Percentiles rank a stretch among this genome's conserved stretches.
phyloP scores from a whole-genome alignment of 2,797 vertebrate species.

The Rhinoraja longicauda region DNA sequence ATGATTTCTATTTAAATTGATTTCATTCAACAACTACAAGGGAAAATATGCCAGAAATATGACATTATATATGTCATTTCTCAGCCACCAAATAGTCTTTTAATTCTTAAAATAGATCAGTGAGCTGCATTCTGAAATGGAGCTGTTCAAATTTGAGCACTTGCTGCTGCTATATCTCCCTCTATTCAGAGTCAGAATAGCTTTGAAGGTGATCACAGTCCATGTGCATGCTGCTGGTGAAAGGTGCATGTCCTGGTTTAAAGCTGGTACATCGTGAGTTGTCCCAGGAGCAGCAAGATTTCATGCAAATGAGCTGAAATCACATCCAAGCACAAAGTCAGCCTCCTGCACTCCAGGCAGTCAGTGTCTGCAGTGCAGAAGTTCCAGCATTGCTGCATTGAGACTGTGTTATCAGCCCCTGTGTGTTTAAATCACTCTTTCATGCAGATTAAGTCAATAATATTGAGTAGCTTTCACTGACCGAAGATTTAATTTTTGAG shows the following conservation, averaged over 20 bases:
- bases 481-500: not conserved
- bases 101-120: not conserved
- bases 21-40: not conserved
- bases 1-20: not conserved
- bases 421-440: not conserved
- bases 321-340: not conserved
- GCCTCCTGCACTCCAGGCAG: not conserved
- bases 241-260: not conserved
- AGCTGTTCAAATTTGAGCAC: not conserved
- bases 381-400: not conserved
- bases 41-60: not conserved
- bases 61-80: too few species aligned
- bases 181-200: not conserved
- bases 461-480: not conserved
- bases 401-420: not conserved
- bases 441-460: not conserved
- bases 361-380: not conserved
- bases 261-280: not conserved
- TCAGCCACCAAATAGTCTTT: not conserved
- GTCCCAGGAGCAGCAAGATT: slow-evolving; percentile 6
- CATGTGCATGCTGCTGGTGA: too few species aligned
- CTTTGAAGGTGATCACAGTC: not conserved
- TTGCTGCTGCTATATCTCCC: not conserved
- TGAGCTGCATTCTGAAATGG: not conserved
- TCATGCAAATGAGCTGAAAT: not conserved